Conservation (phyloP, 2,888 invertebrate species). For the Phengaris alcon region DNA sequence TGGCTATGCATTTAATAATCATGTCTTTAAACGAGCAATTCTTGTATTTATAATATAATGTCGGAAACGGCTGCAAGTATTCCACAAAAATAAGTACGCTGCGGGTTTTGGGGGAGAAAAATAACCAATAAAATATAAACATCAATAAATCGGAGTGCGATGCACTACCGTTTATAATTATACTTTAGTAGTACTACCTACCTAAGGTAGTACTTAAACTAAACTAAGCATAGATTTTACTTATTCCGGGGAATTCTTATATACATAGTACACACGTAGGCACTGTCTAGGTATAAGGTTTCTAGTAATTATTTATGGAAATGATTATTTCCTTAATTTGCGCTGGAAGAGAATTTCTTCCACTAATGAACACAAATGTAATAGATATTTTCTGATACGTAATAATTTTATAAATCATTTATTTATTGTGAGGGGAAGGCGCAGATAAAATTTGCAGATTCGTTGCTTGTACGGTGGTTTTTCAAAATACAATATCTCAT, state of each 20-base stretch:
- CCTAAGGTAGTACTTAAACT: too few species aligned
- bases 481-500: not conserved
- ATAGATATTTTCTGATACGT: constrained; percentile 73
- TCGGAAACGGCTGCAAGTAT: too few species aligned
- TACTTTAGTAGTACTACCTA: not conserved
- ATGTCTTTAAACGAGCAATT: too few species aligned
- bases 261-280: not conserved
- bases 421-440: constrained; percentile 46
- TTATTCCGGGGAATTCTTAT: not conserved
- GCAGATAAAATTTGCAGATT: constrained; percentile 32
- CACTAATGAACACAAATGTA: constrained; percentile 74
- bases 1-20: too few species aligned
- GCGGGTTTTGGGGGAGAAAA: too few species aligned
- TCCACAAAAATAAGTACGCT: too few species aligned
- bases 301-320: constrained; percentile 57
- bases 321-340: constrained; percentile 76
- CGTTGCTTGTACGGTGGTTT: not conserved
- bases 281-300: constrained; percentile 10
- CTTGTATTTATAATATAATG: too few species aligned
- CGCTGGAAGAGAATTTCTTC: constrained; percentile 57
- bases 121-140: too few species aligned
- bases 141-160: not conserved
- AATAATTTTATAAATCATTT: constrained; percentile 56
- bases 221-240: not conserved
- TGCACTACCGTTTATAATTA: not conserved